Percentiles rank a stretch among this genome's conserved stretches.
These are phyloP conservation scores for Eupithecia subumbrata DNA, from an alignment of 2,888 invertebrate species.

Conservation along the genomic window DNA sequence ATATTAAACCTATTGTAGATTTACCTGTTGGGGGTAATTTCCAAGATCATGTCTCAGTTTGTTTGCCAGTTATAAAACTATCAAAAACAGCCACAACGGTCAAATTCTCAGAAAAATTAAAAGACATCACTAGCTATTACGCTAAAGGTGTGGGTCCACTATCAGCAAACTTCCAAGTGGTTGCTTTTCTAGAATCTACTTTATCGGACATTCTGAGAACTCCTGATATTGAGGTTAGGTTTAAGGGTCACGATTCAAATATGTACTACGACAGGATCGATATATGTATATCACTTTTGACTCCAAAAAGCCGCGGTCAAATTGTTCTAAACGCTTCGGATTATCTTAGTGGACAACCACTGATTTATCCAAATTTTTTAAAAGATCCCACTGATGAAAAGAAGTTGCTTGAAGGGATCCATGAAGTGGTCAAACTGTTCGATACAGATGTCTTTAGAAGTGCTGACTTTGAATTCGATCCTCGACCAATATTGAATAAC, in stretches of 20 bases:
- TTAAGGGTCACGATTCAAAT: slow-evolving; percentile 76
- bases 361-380: slow-evolving; percentile 76
- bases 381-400: slow-evolving; percentile 69
- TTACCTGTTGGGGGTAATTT: slow-evolving; percentile 77
- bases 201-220: slow-evolving; percentile 72
- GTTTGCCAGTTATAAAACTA: slow-evolving; percentile 73
- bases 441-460: slow-evolving; percentile 76
- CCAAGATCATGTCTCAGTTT: slow-evolving; percentile 78
- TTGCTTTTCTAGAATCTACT: slow-evolving; percentile 71
- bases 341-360: slow-evolving; percentile 69
- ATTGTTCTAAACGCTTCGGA: slow-evolving; percentile 72
- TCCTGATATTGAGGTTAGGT: slow-evolving; percentile 76
- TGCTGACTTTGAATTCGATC: slow-evolving; percentile 73
- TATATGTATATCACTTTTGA: slow-evolving; percentile 72
- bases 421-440: slow-evolving; percentile 72
- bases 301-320: slow-evolving; percentile 76
- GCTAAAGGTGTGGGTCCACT: slow-evolving; percentile 72
- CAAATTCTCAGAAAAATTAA: slow-evolving; percentile 72
- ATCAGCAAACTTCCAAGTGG: slow-evolving; percentile 77
- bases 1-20: slow-evolving; percentile 64
- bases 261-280: slow-evolving; percentile 79
- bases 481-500: slow-evolving; percentile 69
- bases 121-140: slow-evolving; percentile 74
- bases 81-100: slow-evolving; percentile 67
- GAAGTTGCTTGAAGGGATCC: slow-evolving; percentile 74